Evolutionary conservation across 1,140 invertebrate species (phyloP).

Genomic region (Hesperophylax magnus): DNA sequence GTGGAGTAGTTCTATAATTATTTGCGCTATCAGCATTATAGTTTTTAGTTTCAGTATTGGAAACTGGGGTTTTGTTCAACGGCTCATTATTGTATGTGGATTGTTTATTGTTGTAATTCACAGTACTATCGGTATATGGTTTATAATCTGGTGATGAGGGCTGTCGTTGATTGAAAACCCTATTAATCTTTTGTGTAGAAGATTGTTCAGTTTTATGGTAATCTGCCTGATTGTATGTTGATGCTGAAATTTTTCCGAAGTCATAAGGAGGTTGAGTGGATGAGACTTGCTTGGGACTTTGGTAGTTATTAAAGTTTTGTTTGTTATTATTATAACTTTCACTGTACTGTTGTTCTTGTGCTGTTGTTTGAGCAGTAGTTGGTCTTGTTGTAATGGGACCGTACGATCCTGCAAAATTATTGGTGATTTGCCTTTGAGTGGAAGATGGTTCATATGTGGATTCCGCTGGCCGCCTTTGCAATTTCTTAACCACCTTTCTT

Average conservation of each 20-base stretch:
- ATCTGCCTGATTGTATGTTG: not conserved
- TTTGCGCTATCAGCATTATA: slow-evolving; percentile 16
- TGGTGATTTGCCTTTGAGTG: slow-evolving; percentile 64
- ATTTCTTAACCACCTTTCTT: slow-evolving; percentile 62
- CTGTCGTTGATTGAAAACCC: slow-evolving; percentile 42
- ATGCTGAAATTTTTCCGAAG: slow-evolving; percentile 1
- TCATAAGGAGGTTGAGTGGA: slow-evolving; percentile 36
- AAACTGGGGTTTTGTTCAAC: not conserved
- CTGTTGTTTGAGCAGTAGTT: slow-evolving; percentile 51
- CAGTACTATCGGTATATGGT: slow-evolving; percentile 35
- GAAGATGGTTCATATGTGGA: slow-evolving; percentile 60
- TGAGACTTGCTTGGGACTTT: slow-evolving; percentile 53
- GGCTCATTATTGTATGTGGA: not conserved
- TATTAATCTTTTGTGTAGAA: slow-evolving; percentile 43
- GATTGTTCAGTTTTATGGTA: slow-evolving; percentile 45
- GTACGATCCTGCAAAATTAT: slow-evolving; percentile 68
- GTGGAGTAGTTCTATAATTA: slow-evolving; percentile 13
- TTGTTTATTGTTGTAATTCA: slow-evolving; percentile 16
- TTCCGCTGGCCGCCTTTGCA: slow-evolving; percentile 63
- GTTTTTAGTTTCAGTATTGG: not conserved
- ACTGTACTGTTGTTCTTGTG: slow-evolving; percentile 39
- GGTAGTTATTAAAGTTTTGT: slow-evolving; percentile 6
- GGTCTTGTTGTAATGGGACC: slow-evolving; percentile 69
- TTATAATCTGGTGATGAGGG: slow-evolving; percentile 50
- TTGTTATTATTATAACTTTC: slow-evolving; percentile 48